Evolutionary conservation across 2,113 vertebrate genomes (phyloP).

Genomic region (Percina caprodes): DNA sequence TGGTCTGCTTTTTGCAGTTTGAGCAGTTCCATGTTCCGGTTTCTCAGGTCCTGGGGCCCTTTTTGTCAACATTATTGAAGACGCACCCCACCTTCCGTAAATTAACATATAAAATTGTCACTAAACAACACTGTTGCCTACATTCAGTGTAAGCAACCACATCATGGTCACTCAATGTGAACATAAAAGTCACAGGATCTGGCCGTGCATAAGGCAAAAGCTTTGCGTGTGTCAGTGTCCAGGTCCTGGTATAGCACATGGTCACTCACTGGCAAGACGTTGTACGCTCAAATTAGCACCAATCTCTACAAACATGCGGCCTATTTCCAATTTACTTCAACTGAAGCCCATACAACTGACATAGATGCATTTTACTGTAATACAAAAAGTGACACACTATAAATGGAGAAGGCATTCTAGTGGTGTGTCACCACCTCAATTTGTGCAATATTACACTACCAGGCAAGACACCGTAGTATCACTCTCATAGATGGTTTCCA

Average conservation of each 20-base stretch:
- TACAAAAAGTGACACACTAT: neutral
- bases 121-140: neutral
- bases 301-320: neutral
- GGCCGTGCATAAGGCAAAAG: neutral
- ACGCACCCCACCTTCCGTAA: neutral
- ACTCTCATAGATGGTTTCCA: neutral
- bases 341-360: neutral
- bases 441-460: neutral
- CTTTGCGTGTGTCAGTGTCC: neutral
- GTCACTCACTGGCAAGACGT: neutral
- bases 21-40: neutral
- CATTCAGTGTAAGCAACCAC: neutral
- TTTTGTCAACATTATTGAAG: neutral
- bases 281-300: neutral
- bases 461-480: neutral
- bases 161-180: neutral
- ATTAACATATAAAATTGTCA: neutral
- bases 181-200: neutral
- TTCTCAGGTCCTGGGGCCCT: neutral
- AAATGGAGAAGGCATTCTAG: neutral
- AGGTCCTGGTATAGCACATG: neutral
- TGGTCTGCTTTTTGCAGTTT: neutral
- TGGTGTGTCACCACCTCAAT: neutral
- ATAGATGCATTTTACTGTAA: conserved; percentile 2
- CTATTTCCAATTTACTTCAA: neutral